A percentile compares a stretch with the other conserved stretches of the same genome.
phyloP scores from a whole-genome alignment of 2,113 vertebrate genomes.

The Neopipo cinnamomea region DNA sequence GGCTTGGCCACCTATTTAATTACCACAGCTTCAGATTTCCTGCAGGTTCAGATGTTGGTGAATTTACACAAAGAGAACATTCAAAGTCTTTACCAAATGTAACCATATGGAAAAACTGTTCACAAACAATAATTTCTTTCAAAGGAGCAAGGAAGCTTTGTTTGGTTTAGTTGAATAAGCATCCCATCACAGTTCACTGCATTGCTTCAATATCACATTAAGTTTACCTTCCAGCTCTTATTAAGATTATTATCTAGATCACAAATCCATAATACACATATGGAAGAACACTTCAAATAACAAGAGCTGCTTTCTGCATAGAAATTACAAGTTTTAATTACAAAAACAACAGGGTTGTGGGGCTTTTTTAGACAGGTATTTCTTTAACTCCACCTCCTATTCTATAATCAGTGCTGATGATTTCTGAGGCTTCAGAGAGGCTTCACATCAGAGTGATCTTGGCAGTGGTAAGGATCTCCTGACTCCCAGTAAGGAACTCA shows the following conservation, averaged over 20 bases:
- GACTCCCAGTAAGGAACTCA: not conserved
- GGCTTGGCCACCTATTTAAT: not conserved
- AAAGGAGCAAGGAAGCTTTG: not conserved
- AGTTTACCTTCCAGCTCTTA: not conserved
- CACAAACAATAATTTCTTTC: not conserved
- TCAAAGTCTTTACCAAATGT: not conserved
- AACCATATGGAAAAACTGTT: not conserved
- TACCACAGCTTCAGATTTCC: not conserved
- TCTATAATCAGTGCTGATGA: not conserved
- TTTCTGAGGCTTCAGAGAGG: not conserved
- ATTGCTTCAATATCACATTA: not conserved
- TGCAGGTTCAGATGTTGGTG: not conserved
- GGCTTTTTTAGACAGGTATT: rapidly evolving
- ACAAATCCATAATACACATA: not conserved
- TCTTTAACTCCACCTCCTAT: not conserved
- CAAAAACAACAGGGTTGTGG: not conserved
- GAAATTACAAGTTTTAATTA: not conserved
- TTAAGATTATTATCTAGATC: not conserved
- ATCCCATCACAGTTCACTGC: not conserved
- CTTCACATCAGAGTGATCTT: not conserved
- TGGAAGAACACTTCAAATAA: not conserved
- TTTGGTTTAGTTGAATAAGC: not conserved
- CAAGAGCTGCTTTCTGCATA: not conserved
- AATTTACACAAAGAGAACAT: not conserved
- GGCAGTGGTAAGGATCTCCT: not conserved